These are phyloP conservation scores for Leptopilina syphax DNA, from an alignment of 2,888 invertebrate species.

Conservation along the genomic window DNA sequence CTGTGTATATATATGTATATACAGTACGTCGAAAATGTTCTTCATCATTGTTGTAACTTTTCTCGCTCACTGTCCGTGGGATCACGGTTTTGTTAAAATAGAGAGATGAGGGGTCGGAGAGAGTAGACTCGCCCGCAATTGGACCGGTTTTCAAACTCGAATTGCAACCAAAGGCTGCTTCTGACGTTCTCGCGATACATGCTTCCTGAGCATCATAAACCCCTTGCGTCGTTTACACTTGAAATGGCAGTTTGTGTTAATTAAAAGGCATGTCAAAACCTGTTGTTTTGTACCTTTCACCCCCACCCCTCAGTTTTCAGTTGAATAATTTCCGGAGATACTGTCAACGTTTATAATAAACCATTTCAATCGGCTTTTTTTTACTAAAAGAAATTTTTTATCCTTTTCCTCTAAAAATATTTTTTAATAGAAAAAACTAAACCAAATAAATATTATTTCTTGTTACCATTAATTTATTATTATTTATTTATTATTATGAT, in stretches of 20 bases:
- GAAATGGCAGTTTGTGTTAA: slow-evolving; percentile 48
- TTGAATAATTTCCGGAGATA: background rate
- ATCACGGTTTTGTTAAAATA: slow-evolving; percentile 21
- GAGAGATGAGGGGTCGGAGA: slow-evolving; percentile 1
- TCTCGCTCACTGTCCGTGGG: slow-evolving; percentile 19
- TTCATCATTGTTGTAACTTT: slow-evolving; percentile 26
- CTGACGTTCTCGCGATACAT: slow-evolving; percentile 22
- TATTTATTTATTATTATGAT: no score
- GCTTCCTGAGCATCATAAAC: background rate
- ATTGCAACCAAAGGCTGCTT: slow-evolving; percentile 15
- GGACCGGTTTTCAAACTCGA: slow-evolving; percentile 19
- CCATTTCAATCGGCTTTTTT: background rate
- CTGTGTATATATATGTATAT: background rate
- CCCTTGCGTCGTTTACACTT: slow-evolving; percentile 14
- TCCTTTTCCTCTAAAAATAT: no score
- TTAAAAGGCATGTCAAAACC: slow-evolving; percentile 56
- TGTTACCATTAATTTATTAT: background rate
- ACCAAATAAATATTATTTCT: background rate
- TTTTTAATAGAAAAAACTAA: background rate
- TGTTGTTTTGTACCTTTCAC: slow-evolving; percentile 3
- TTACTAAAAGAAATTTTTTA: background rate
- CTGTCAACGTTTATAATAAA: background rate
- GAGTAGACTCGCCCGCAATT: background rate
- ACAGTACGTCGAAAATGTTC: slow-evolving; percentile 19
- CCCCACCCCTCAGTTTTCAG: background rate